Evolutionary conservation across 2,113 vertebrate species (phyloP), one percentile per base, ranked within the genome.

Genomic region (Petroica traversi): DNA sequence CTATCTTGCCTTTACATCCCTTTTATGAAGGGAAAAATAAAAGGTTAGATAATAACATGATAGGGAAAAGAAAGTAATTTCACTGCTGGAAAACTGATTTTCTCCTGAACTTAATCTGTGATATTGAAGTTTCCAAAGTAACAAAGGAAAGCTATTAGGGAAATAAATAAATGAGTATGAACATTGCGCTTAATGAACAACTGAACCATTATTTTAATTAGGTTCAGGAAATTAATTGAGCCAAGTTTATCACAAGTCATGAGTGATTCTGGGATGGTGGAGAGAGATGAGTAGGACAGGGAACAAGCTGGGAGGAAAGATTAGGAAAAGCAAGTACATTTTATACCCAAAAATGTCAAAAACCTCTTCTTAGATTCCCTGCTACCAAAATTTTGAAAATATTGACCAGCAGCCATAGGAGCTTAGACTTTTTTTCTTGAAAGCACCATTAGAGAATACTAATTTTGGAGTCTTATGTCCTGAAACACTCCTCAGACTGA

Each of bases 31-130:
- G 29, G 38, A 29, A 88, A 92, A 83, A 77, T 12, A 19, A 83
- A 71, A 88, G n/a, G 7, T 40, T 63, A 92, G 29, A 77, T 74
- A 38, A 77, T 67, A 64, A 71, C 66, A 77, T 33, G n/a, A 74
- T 14, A 74, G 19, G 7, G 6, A 34, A 59, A 84, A 77, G 33
- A 80, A 92, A 63, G 43, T 71, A 88, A 93, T 86, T 93, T 91
- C 8, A 43, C 4, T 92, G 11, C 10, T 63, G 33, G 26, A 88
- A 92, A 86, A 69, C 22, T 4, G 48, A 62, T 66, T 89, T 85
- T 40, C 12, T 89, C 11, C 48, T 57, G 36, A 88, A 31, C 14
- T 8, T 43, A 72, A 26, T 20, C 31, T 40, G 40, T 85, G 57
- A 29, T 80, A 76, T 5, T 62, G 26, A 85, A 24, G 6, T 71